Conservation (phyloP, 2,888 invertebrate species). For the Cataglyphis altisquamis region DNA sequence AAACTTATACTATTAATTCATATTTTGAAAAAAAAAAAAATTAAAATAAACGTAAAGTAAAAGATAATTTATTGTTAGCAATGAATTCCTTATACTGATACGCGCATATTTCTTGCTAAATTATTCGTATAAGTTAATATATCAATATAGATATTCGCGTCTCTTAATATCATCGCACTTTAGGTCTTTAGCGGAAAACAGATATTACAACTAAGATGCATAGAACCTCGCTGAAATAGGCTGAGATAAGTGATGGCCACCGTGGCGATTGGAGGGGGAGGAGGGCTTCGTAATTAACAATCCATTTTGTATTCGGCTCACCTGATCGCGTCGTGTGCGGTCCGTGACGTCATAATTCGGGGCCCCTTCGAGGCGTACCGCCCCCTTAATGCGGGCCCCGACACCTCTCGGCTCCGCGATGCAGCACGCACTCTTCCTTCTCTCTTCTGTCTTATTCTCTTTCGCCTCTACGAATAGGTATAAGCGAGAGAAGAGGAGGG, state of each 20-base stretch:
- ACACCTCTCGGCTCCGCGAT: constrained; percentile 84
- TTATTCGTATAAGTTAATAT: constrained; percentile 2
- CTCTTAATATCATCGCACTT: neutral
- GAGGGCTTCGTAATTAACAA: constrained; percentile 81
- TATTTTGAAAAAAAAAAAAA: neutral
- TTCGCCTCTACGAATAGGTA: constrained; percentile 54
- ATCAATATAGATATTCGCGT: constrained; percentile 11
- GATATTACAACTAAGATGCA: constrained; percentile 9
- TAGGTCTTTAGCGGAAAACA: constrained; percentile 21
- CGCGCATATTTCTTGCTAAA: neutral
- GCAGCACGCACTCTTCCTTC: constrained; percentile 80
- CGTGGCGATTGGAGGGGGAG: constrained; percentile 41
- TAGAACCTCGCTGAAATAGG: constrained; percentile 40
- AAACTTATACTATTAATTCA: neutral
- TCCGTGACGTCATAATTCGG: constrained; percentile 86
- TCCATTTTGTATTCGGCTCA: constrained; percentile 85
- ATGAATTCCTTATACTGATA: neutral
- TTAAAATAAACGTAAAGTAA: neutral
- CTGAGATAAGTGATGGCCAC: constrained; percentile 52
- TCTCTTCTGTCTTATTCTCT: constrained; percentile 64
- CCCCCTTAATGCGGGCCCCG: constrained; percentile 86
- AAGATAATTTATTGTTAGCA: neutral
- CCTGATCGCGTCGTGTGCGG: constrained; percentile 86
- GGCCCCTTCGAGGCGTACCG: constrained; percentile 84
- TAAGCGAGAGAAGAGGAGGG: constrained; percentile 67